A percentile compares a stretch with the other conserved stretches of the same genome.
phyloP scores from a whole-genome alignment of 64 coral and sea anemone genomes.

The Astreopora myriophthalma region DNA sequence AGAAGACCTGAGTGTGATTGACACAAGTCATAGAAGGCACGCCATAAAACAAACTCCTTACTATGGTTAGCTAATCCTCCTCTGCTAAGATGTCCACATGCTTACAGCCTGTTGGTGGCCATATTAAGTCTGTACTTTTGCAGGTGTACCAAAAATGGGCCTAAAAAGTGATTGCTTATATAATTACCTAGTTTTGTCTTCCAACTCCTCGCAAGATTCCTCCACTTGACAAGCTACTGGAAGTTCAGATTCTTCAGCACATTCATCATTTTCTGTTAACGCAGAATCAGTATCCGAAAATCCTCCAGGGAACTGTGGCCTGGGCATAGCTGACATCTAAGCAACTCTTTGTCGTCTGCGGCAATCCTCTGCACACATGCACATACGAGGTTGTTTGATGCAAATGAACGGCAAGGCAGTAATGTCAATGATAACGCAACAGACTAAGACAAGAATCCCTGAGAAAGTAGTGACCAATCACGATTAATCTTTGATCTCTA shows the following conservation, averaged over 20 bases:
- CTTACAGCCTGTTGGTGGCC: too few relatives aligned
- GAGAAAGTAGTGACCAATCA: neutral
- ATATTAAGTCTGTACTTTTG: too few relatives aligned
- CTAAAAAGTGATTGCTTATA: too few relatives aligned
- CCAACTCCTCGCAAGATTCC: neutral
- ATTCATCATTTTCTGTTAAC: conserved; percentile 50
- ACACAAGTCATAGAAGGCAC: too few relatives aligned
- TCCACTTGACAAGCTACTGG: neutral
- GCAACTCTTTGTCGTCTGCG: neutral
- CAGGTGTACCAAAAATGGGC: too few relatives aligned
- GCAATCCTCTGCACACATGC: neutral
- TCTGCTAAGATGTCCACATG: too few relatives aligned
- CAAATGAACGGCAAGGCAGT: too few relatives aligned
- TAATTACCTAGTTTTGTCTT: conserved; percentile 14
- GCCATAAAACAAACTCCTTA: too few relatives aligned
- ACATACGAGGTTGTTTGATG: neutral
- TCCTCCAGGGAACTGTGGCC: neutral
- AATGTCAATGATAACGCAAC: neutral
- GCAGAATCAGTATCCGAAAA: conserved; percentile 53
- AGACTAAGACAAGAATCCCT: neutral
- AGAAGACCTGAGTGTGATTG: too few relatives aligned
- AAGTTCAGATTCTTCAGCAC: conserved; percentile 54
- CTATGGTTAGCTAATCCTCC: too few relatives aligned
- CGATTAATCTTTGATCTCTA: too few relatives aligned
- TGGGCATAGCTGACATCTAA: conserved; percentile 12